Base-by-base conservation (phyloP, 2,888 invertebrate species). In the Apotomis turbidana region DNA sequence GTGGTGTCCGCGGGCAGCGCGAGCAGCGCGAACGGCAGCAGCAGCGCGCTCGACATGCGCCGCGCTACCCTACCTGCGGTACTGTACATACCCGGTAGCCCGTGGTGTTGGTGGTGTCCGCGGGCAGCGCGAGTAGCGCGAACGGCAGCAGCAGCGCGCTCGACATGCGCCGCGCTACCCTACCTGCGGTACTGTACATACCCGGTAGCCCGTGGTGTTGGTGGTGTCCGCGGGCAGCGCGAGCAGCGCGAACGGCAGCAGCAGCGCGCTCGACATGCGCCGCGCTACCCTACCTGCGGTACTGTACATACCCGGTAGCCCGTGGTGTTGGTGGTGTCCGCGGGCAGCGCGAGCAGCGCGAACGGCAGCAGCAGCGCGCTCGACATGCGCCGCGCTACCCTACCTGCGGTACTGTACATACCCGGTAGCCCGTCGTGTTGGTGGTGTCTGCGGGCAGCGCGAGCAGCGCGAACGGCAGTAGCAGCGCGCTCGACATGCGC, bases 311-410 rank as follows among this genome's bases (percentile, higher is more conserved):
- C 93, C 82, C 91, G 84, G 80, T 91, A 91, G 4, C 86, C 84
- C 76, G 93, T 93, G 74, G 84, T 81, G 79, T 93, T 93, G 83
- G 80, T 80, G 51, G 91, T 89, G 68, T 88, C 83, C 54, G 88
- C 81, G n/a, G 27, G 84, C 74, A 92, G 84, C 62, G 90, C 87
- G 74, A 93, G 88, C 81, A 93, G 84, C 49, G 49, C 9, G 81
- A 93, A 87, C 85, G 90, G 91, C 82, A 92, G 87, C 86, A 92
- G 92, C 89, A 92, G 88, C 88, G 91, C 91, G 89, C 90, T 90
- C 83, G 90, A 90, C 89, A 91, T 87, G 90, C 93, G 91, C 90
- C 27, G 27, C 27, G 27, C 27, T 27, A 27, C 27, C 27, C 27
- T 27, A 27, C 27, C 27, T 27, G 27, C 27, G 27, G 27, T 27